Conservation (phyloP, 2,797 vertebrate genomes). For the Pachyuromys duprasi region DNA sequence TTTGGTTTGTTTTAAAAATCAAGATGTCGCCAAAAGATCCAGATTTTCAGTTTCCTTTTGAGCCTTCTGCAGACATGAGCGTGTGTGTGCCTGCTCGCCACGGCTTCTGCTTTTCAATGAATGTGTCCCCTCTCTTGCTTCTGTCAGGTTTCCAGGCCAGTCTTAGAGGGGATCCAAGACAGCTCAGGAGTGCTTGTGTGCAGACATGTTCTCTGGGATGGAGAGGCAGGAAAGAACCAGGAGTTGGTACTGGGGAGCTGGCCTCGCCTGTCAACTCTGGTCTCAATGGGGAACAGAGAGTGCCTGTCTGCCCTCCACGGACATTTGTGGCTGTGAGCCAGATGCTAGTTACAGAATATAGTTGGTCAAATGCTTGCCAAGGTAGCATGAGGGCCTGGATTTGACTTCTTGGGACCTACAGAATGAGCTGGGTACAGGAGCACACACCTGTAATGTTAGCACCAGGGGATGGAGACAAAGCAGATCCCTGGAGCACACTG, state of each 20-base stretch:
- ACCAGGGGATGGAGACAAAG: neutral
- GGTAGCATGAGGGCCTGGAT: too few relatives aligned
- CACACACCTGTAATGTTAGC: neutral
- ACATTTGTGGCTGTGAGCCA: neutral
- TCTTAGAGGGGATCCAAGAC: constrained; percentile 74
- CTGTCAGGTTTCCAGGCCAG: constrained; percentile 60
- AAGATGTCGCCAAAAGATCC: constrained; percentile 14
- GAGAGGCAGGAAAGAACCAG: neutral
- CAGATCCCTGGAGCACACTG: neutral
- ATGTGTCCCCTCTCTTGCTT: neutral
- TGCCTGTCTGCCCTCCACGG: neutral
- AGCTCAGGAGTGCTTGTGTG: constrained; percentile 62
- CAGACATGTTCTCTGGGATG: constrained; percentile 66
- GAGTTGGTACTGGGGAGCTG: neutral
- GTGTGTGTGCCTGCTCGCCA: neutral
- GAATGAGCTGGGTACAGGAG: neutral
- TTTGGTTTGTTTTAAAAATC: constrained; percentile 44
- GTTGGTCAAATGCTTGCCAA: neutral
- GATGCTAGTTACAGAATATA: neutral
- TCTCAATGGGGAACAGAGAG: neutral
- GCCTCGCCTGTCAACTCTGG: neutral
- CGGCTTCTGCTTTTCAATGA: neutral
- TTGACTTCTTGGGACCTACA: neutral
- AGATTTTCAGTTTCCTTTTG: constrained; percentile 27
- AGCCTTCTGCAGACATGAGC: neutral